Conservation (phyloP, 2,888 invertebrate genomes). For the Lasius fuliginosus region DNA sequence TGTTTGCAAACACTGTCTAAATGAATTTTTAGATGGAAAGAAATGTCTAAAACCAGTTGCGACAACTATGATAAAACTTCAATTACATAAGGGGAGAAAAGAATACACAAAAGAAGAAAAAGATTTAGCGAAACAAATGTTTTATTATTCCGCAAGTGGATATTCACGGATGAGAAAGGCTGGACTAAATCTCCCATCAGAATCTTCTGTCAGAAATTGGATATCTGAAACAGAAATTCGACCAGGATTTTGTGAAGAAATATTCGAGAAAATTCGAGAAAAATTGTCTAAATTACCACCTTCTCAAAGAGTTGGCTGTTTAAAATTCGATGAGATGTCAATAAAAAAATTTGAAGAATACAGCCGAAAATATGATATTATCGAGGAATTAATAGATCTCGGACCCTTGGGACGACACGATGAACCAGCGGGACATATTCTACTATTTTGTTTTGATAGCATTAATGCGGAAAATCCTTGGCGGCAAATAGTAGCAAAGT, state of each 20-base stretch:
- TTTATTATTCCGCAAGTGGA: background rate
- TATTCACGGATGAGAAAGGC: too few species aligned
- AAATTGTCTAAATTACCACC: background rate
- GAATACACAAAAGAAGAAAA: slow-evolving; percentile 1
- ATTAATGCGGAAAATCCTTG: background rate
- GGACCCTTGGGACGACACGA: background rate
- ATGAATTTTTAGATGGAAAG: slow-evolving; percentile 21
- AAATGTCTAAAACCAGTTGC: background rate
- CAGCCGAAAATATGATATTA: background rate
- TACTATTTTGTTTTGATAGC: slow-evolving; percentile 22
- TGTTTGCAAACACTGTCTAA: background rate
- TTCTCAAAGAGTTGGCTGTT: background rate
- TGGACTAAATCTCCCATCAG: too few species aligned
- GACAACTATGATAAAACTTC: background rate
- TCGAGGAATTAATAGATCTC: slow-evolving; percentile 2
- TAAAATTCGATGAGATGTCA: slow-evolving; percentile 6
- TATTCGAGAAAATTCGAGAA: background rate
- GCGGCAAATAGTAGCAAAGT: slow-evolving; percentile 11
- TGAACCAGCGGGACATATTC: background rate
- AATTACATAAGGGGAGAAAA: background rate
- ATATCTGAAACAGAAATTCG: slow-evolving; percentile 26
- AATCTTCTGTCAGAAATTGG: background rate
- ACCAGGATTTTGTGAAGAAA: background rate
- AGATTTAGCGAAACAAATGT: background rate
- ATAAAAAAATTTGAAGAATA: slow-evolving; percentile 17